Conservation (phyloP, 2,888 invertebrate species). For the Anorthoa munda region DNA sequence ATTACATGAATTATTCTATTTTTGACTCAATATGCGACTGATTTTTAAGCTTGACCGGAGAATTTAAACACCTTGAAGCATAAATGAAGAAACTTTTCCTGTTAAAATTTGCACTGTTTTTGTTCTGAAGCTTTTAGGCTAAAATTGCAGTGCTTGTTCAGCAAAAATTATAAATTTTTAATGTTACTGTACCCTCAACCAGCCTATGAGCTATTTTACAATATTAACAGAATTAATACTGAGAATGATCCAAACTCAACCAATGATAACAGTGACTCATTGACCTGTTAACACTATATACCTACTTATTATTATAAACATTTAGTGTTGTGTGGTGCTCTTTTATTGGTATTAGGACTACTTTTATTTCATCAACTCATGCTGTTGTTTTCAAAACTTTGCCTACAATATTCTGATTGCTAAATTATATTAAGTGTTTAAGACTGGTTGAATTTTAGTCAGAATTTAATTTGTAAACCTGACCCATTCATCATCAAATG, state of each 20-base stretch:
- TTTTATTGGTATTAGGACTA: constrained; percentile 17
- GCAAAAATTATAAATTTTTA: background rate
- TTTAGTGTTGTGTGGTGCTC: background rate
- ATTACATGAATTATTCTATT: background rate
- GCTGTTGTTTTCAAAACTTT: background rate
- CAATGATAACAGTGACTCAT: constrained; percentile 47
- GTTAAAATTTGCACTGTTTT: background rate
- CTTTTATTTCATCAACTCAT: background rate
- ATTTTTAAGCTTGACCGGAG: background rate
- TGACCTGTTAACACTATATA: constrained; percentile 29
- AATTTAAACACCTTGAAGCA: background rate
- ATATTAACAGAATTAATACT: background rate
- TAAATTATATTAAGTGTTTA: too few relatives aligned
- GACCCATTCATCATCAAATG: background rate
- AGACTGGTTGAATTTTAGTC: background rate
- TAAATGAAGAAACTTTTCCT: constrained; percentile 5
- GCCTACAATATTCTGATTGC: background rate
- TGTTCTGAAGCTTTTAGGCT: background rate
- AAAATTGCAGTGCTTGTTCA: background rate
- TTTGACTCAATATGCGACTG: constrained; percentile 1
- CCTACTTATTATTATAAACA: constrained; percentile 11
- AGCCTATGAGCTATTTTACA: background rate
- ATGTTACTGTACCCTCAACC: background rate
- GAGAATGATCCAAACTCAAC: background rate
- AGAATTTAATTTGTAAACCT: background rate